Evolutionary conservation across 2,113 vertebrate genomes (phyloP), one percentile per base, ranked within the genome.

Genomic region (Gracilinanus agilis): DNA sequence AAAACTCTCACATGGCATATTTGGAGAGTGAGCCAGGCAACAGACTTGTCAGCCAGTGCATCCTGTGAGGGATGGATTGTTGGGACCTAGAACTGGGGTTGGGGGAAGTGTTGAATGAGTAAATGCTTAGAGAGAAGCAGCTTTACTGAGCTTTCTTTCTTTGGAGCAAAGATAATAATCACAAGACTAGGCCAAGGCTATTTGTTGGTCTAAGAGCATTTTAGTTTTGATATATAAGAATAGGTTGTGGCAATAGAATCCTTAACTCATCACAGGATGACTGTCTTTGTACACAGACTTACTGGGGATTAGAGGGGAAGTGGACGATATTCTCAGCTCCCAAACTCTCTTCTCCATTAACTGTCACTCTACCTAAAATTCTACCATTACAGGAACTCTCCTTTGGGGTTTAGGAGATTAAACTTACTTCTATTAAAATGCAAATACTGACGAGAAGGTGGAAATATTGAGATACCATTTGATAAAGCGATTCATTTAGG

Each of bases 21-120:
- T 75, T 75, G 67, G 67, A 75, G 67, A 75, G 91, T 89, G 90
- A 95, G 91, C 93, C 97, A 96, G 75, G 95, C 96, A 97, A 96
- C 93, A 93, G 67, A 93, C 89, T 44, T 75, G 67, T 75, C 67
- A 75, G 67, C 67, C 67, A 75, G 21, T 75, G 67, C 67, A 75
- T 75, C 34, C 67, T 75, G 67, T 1, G 16, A 75, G 34, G 67
- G 34, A 75, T 75, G 34, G 67, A 40, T 75, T 75, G 67, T 75
- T 40, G 16, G 67, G 67, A 21, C 29, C 67, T 75, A 75, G 34
- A 24, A 75, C 34, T 75, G 67, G 34, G 40, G 19, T 40, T 5
- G 27, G 4, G 16, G 13, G 8, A n/a, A 40, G 25, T 9, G 58
- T 40, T 75, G 34, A 75, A 34, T 8, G 67, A 21, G 34, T n/a